These are phyloP conservation scores for Agonopterix alstromeriana DNA, from an alignment of 2,888 invertebrate genomes.

Conservation along the genomic window DNA sequence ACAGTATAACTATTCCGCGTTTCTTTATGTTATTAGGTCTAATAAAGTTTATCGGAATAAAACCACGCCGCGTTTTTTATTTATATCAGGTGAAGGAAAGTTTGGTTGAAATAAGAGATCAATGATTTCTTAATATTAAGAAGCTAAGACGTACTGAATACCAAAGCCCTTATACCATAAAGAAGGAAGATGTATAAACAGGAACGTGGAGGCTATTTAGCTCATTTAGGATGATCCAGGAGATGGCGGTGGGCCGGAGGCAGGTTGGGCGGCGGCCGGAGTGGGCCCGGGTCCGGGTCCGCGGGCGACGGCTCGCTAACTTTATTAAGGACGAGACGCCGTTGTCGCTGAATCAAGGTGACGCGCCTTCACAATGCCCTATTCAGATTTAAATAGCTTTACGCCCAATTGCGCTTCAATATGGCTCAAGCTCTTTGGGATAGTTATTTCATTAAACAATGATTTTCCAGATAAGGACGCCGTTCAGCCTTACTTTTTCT, in stretches of 20 bases:
- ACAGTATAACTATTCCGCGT: too few species aligned
- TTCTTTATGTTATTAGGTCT: too few species aligned
- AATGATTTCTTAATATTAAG: neutral
- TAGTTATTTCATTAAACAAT: slow-evolving; percentile 72
- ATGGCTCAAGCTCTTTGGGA: slow-evolving; percentile 54
- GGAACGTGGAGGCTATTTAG: slow-evolving; percentile 43
- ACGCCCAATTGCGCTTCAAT: slow-evolving; percentile 75
- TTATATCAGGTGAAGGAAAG: too few species aligned
- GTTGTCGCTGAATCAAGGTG: slow-evolving; percentile 64
- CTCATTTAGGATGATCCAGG: slow-evolving; percentile 44
- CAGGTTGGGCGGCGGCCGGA: slow-evolving; percentile 21
- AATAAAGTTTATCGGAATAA: too few species aligned
- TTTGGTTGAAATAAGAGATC: too few species aligned
- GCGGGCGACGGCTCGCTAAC: slow-evolving; percentile 59
- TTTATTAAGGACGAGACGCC: slow-evolving; percentile 64
- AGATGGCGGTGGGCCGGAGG: slow-evolving; percentile 12
- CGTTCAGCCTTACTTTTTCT: neutral
- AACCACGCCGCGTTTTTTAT: too few species aligned
- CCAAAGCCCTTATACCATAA: slow-evolving; percentile 21
- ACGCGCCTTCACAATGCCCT: slow-evolving; percentile 71
- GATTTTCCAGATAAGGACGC: slow-evolving; percentile 35
- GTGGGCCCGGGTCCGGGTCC: slow-evolving; percentile 37
- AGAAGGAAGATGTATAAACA: slow-evolving; percentile 36
- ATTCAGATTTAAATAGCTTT: slow-evolving; percentile 76
- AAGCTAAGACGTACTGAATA: slow-evolving; percentile 5